Percentiles rank a stretch among this genome's conserved stretches.
Conservation (phyloP, 2,797 vertebrate species). For the Alcedo atthis region DNA sequence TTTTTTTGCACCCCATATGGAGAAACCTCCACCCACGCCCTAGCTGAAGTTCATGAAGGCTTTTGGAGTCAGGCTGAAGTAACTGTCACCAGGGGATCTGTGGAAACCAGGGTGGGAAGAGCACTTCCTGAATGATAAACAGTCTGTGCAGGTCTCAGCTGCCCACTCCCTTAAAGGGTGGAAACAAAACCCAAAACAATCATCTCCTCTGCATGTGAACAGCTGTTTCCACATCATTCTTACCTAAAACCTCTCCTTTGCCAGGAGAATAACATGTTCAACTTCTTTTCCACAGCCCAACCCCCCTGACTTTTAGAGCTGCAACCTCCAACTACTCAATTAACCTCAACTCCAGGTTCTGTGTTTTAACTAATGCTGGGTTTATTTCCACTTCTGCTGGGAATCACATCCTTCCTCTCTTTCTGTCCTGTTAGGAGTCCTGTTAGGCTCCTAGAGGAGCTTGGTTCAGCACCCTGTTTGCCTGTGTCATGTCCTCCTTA, state of each 20-base stretch:
- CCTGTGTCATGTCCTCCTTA: conserved; percentile 29
- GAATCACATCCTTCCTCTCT: background rate
- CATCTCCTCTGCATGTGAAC: background rate
- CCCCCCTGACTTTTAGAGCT: background rate
- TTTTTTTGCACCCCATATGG: conserved; percentile 55
- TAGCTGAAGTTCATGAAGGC: conserved; percentile 27
- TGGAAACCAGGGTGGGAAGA: conserved; percentile 52
- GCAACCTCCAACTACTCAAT: background rate
- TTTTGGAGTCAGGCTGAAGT: conserved; percentile 37
- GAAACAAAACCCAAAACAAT: background rate
- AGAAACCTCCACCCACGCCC: conserved; percentile 19
- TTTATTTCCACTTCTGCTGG: background rate
- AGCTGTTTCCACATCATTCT: background rate
- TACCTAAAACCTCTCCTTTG: background rate
- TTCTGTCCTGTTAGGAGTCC: background rate
- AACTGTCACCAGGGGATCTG: background rate
- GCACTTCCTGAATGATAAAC: conserved; percentile 31
- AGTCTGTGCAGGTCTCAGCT: conserved; percentile 21
- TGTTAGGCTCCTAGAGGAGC: background rate
- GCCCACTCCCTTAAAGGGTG: background rate
- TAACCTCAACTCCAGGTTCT: background rate
- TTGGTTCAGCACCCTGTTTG: background rate
- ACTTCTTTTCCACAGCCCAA: background rate
- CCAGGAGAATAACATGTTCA: background rate
- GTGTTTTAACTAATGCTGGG: background rate